Conservation (phyloP, 2,797 vertebrate species). For the Triplophysa yarkandensis region DNA sequence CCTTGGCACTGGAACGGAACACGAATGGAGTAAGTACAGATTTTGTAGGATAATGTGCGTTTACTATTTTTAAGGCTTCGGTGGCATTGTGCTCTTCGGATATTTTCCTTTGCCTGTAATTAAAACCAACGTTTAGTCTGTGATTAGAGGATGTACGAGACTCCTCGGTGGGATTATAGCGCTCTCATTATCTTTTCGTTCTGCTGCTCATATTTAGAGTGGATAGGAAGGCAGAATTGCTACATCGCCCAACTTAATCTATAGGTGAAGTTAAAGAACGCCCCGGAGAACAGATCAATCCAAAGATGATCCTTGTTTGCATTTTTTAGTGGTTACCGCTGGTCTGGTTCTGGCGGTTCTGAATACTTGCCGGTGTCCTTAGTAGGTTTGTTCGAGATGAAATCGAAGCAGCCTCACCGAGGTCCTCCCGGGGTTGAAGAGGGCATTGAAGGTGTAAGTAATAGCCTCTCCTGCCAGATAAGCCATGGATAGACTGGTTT, state of each 20-base stretch:
- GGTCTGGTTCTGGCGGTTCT: not conserved
- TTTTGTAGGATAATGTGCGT: conserved; percentile 15
- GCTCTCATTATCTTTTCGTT: conserved; percentile 73
- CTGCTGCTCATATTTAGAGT: conserved; percentile 67
- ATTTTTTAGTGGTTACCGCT: not conserved
- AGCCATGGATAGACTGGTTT: conserved; percentile 92
- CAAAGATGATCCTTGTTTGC: not conserved
- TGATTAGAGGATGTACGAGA: conserved; percentile 75
- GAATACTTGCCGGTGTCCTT: not conserved
- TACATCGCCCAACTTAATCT: conserved; percentile 38
- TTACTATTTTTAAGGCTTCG: conserved; percentile 33
- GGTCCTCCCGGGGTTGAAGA: conserved; percentile 50
- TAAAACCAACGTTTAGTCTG: conserved; percentile 74
- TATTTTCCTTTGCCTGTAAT: conserved; percentile 69
- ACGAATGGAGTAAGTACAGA: conserved; percentile 16
- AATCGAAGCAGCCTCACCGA: conserved; percentile 27
- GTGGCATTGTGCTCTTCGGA: conserved; percentile 63
- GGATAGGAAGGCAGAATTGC: conserved; percentile 51
- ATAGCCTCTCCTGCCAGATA: conserved; percentile 86
- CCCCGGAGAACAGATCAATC: not conserved
- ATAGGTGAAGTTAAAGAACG: conserved; percentile 40
- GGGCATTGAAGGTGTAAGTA: conserved; percentile 74
- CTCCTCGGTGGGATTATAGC: conserved; percentile 73
- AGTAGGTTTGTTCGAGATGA: not conserved
- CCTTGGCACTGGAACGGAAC: conserved; percentile 58